Evolutionary conservation across 2,888 invertebrate species (phyloP).

Genomic region (Marronus borbonicus): DNA sequence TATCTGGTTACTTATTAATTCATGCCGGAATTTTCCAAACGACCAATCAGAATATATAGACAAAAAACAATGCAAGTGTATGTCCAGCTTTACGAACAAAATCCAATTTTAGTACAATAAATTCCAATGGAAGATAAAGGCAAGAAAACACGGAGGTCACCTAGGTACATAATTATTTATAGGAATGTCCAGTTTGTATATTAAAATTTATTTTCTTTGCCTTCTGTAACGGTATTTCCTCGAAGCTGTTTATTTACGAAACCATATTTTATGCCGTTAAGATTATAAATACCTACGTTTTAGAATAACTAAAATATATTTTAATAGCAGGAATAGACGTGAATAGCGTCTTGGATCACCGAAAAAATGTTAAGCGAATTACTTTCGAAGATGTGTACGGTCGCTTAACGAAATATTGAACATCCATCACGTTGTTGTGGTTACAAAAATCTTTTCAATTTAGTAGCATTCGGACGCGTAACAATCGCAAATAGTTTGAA

Average conservation of each 20-base stretch:
- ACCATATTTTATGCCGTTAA: constrained; percentile 29
- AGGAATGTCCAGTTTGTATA: constrained; percentile 12
- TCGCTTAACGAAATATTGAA: too few relatives aligned
- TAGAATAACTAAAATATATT: constrained; percentile 22
- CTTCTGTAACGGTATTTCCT: constrained; percentile 31
- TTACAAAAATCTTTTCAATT: too few relatives aligned
- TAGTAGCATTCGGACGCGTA: too few relatives aligned
- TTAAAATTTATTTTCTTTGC: constrained; percentile 38
- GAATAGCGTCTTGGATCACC: constrained; percentile 1
- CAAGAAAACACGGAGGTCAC: background rate
- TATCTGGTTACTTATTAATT: too few relatives aligned
- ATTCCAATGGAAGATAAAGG: background rate
- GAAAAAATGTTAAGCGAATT: background rate
- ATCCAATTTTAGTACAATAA: background rate
- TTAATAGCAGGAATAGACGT: constrained; percentile 5
- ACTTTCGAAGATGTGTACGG: too few relatives aligned
- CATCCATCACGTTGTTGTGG: too few relatives aligned
- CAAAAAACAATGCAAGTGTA: too few relatives aligned
- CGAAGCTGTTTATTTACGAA: constrained; percentile 33
- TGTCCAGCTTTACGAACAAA: too few relatives aligned
- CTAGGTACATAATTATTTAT: constrained; percentile 21
- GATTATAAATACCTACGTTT: constrained; percentile 26
- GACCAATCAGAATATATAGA: too few relatives aligned
- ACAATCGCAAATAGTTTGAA: too few relatives aligned
- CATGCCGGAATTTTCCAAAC: too few relatives aligned